Base-by-base conservation (phyloP, 1,140 invertebrate genomes). In the Onthophagus taurus region DNA sequence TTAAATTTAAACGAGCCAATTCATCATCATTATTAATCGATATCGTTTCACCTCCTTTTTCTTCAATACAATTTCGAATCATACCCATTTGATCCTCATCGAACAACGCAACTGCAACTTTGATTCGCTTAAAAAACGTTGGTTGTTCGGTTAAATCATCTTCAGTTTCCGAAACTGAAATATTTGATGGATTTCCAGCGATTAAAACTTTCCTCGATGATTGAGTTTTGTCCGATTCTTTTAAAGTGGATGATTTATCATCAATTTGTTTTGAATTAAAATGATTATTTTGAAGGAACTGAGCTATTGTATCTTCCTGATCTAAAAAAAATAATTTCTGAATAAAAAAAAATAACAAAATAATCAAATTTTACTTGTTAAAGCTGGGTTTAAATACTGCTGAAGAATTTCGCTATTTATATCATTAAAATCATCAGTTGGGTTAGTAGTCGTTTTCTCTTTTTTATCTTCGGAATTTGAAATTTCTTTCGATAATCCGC, bases 61-160 rank as follows among this genome's bases (percentile, higher is more conserved):
- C 31, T 41, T 50, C 51, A 17, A 63, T 55, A 16, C 39, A 13
- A 14, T 49, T 34, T 33, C 34, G 45, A 8, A 58, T 20, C 18
- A 46, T 37, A 3, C 47, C 29, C 7, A 20, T 58, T 17, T 71
- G 66, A 26, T 71, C 69, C 1, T 57, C 52, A 9, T 66, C 58
- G 45, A 58, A 74, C 24, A 61, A 68, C 45, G 47, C 23, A n/a
- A 68, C 54, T 33, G 65, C 54, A 62, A 67, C 78, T 44, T 46
- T 69, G 44, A 64, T 58, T 30, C 52, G 70, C 69, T 31, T 14
- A 51, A 49, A 72, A 56, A 60, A 54, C 16, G 48, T 29, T 12
- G 24, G 12, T 36, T 16, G 17, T 37, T 45, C 13, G 14, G 19
- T 45, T 4, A 14, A 29, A 7, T 39, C 35, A 12, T 45, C 44